A percentile compares a stretch with the other conserved stretches of the same genome.
phyloP scores from a whole-genome alignment of 2,113 vertebrate species.

The Chaetops frenatus region DNA sequence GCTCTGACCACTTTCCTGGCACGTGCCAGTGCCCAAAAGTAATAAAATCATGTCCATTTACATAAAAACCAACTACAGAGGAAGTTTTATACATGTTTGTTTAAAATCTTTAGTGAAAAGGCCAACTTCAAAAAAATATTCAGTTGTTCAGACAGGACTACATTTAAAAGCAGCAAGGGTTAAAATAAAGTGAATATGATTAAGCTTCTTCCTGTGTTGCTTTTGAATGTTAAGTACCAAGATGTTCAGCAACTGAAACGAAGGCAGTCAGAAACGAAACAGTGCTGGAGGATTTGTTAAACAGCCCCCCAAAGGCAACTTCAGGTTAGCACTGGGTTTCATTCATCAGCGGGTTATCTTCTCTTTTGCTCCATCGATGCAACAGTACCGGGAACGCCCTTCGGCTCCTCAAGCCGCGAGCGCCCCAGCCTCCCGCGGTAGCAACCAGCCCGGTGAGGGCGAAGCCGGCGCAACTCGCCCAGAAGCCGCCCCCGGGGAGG shows the following conservation, averaged over 20 bases:
- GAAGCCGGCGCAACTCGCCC: rapidly evolving
- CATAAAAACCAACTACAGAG: not conserved
- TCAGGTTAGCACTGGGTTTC: rapidly evolving
- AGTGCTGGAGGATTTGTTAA: rapidly evolving
- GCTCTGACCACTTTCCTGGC: not conserved
- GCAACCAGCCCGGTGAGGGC: rapidly evolving
- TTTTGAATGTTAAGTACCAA: not conserved
- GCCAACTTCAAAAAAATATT: not conserved
- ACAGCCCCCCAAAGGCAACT: not conserved
- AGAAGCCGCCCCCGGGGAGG: too few species aligned
- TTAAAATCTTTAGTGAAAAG: not conserved
- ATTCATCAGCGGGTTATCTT: rapidly evolving
- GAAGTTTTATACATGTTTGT: not conserved
- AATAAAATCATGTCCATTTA: not conserved
- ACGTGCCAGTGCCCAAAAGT: not conserved
- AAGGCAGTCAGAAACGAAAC: too few species aligned
- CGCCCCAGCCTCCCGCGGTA: rapidly evolving
- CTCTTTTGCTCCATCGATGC: rapidly evolving
- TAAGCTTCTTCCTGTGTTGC: too few species aligned
- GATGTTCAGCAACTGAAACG: rapidly evolving
- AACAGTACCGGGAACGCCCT: rapidly evolving
- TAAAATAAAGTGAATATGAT: not conserved
- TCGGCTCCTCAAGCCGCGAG: rapidly evolving
- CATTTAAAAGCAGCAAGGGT: not conserved
- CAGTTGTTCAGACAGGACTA: not conserved